phyloP scores from a whole-genome alignment of 2,797 vertebrate genomes.

The Mus caroli region DNA sequence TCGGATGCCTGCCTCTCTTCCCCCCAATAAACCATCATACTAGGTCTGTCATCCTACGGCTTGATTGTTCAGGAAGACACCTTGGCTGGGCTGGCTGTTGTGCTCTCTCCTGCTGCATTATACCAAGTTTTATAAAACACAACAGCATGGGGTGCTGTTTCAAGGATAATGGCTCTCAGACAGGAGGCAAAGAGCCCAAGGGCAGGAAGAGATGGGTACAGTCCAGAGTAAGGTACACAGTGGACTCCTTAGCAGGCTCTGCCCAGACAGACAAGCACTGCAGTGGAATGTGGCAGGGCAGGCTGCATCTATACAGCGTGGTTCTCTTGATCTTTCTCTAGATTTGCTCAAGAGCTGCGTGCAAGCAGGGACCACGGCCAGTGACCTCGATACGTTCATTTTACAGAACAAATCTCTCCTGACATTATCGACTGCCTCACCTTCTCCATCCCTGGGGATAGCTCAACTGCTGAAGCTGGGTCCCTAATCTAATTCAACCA shows the following conservation, averaged over 20 bases:
- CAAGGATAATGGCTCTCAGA: not conserved
- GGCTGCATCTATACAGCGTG: not conserved
- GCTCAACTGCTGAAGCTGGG: not conserved
- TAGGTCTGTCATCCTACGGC: too few relatives aligned
- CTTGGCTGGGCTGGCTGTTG: too few relatives aligned
- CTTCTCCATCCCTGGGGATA: not conserved
- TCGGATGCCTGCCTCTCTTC: too few relatives aligned
- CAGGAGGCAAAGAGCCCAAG: not conserved
- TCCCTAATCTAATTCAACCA: constrained; percentile 16
- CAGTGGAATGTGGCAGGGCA: too few relatives aligned
- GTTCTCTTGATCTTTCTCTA: not conserved
- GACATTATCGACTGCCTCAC: not conserved
- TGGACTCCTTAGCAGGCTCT: not conserved
- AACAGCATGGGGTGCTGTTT: too few relatives aligned
- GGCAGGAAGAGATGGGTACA: not conserved
- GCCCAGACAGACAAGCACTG: not conserved
- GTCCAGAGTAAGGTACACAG: not conserved
- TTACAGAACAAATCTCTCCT: not conserved
- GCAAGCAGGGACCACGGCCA: not conserved
- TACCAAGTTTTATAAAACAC: too few relatives aligned
- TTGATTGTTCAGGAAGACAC: too few relatives aligned
- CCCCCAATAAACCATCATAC: too few relatives aligned
- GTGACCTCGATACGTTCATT: not conserved
- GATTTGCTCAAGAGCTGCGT: not conserved
- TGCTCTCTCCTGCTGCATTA: too few relatives aligned